Conservation (phyloP, 2,888 invertebrate species). For the Pristionchus japonicus region DNA sequence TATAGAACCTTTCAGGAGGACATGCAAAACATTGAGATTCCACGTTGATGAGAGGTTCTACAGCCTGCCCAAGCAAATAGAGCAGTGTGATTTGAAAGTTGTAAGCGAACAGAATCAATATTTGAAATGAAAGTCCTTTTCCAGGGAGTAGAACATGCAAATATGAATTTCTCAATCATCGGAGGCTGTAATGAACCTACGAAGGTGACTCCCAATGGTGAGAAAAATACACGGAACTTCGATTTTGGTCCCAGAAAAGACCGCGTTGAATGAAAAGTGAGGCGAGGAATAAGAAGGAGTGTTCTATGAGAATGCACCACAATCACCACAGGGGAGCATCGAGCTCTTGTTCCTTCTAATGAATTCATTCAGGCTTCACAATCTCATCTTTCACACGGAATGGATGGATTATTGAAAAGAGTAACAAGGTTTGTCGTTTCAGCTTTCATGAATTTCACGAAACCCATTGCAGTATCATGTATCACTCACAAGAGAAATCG, state of each 20-base stretch:
- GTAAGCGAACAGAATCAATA: neutral
- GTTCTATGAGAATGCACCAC: too few species aligned
- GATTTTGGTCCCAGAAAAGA: too few species aligned
- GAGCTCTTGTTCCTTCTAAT: too few species aligned
- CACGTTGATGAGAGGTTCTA: neutral
- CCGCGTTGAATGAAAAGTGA: too few species aligned
- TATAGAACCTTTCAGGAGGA: neutral
- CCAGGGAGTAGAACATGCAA: neutral
- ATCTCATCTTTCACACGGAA: neutral
- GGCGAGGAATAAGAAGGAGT: too few species aligned
- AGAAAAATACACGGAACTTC: neutral
- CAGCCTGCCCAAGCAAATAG: neutral
- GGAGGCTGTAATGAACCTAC: neutral
- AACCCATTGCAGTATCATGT: neutral
- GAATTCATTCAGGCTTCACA: neutral
- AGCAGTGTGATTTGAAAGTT: neutral
- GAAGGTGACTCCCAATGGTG: neutral
- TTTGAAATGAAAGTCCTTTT: neutral
- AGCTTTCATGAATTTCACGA: too few species aligned
- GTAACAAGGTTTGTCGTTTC: neutral
- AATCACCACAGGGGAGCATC: too few species aligned
- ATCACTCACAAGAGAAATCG: neutral
- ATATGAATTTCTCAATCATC: neutral
- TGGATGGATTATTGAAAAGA: neutral
- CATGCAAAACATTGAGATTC: neutral